phyloP scores from a whole-genome alignment of 2,888 invertebrate genomes.

The Morinoia aosen region DNA sequence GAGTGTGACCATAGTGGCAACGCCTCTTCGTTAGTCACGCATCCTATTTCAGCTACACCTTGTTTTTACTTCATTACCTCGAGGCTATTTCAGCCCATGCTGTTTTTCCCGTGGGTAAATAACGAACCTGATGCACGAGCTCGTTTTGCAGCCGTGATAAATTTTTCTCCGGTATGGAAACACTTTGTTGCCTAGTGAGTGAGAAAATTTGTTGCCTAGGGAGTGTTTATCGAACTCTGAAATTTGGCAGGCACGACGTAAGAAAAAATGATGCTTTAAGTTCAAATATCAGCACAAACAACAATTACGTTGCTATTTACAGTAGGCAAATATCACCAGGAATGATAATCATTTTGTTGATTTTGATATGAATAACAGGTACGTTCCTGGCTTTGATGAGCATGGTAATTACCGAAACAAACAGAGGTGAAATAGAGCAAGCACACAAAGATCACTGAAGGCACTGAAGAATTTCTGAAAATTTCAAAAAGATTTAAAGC shows the following conservation, averaged over 20 bases:
- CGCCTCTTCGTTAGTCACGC: background rate
- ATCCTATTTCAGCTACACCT: background rate
- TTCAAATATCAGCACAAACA: background rate
- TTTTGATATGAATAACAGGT: too few species aligned
- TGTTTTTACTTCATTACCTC: background rate
- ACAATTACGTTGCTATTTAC: background rate
- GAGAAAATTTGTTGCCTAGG: background rate
- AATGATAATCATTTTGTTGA: background rate
- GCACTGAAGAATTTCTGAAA: too few species aligned
- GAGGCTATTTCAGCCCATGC: background rate
- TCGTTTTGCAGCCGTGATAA: background rate
- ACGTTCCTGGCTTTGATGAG: too few species aligned
- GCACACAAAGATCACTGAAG: too few species aligned
- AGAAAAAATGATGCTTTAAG: background rate
- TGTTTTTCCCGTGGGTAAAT: background rate
- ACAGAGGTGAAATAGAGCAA: too few species aligned
- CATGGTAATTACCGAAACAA: too few species aligned
- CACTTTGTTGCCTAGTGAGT: background rate
- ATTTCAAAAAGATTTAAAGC: too few species aligned
- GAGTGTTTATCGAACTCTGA: background rate
- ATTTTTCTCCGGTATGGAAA: background rate
- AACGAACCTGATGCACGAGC: background rate
- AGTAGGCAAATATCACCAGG: background rate
- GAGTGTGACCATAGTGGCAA: background rate
- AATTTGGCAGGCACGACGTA: background rate